Evolutionary conservation across 2,888 invertebrate genomes (phyloP), one percentile per base, ranked within the genome.

Genomic region (Bhutanitis thaidina): DNA sequence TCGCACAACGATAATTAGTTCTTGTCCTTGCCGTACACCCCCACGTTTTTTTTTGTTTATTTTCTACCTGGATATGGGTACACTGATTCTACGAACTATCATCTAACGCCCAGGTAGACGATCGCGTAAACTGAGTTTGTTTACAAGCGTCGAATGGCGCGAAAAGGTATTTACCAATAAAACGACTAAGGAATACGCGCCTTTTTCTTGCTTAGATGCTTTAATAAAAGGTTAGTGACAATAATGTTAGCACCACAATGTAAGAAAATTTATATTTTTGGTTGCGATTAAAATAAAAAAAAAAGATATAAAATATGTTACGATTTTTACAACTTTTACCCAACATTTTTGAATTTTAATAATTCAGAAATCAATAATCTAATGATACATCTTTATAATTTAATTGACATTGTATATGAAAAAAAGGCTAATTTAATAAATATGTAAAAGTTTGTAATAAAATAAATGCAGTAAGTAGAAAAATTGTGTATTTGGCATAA

Each of bases 121-220:
- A 71, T 74, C 74, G 66, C 63, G 67, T 69, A 68, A 71, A 69
- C 59, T 76, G 71, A 76, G 79, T 78, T 79, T 85, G 80, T 84
- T 84, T 82, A 81, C 83, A 75, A 76, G 68, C 69, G 59, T 59
- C 65, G 69, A 76, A 73, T 80, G 86, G 87, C 85, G 85, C 84
- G 85, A 85, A 85, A 78, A 70, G 69, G 57, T 84, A 85, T 87
- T 85, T 85, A 86, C 82, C 73, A 81, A 81, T 80, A 77, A 62
- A 65, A 64, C 71, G 63, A 69, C 66, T 65, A 20, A 20, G n/a
- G n/a, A n/a, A 66, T 56, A 67, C 69, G 68, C 65, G 65, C 56
- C 68, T 62, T 77, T n/a, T 82, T 80, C 77, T 74, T 74, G 78
- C 72, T 72, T 15, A 20, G 40, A 12, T 34, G 2, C 1, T 7